Base-by-base conservation (phyloP, 1,140 invertebrate species). In the Drosophila kohkoa region DNA sequence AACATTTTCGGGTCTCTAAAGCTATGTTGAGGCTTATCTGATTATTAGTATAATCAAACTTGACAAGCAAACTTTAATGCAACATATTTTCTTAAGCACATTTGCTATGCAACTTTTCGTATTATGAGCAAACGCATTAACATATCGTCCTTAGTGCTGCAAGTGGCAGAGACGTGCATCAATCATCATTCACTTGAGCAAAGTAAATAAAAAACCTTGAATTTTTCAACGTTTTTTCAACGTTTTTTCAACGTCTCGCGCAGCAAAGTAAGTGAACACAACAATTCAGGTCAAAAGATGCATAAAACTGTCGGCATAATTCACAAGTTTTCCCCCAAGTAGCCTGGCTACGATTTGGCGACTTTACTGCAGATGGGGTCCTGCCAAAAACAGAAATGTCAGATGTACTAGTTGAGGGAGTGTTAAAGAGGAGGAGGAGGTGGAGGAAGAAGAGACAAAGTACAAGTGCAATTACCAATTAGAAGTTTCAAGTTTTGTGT, bases 391-490 rank as follows among this genome's bases (percentile, higher is more conserved):
- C 4, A 41, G 35, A 11, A 16, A 20, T 54, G 13, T 15, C 20
- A 25, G 20, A 3, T 25, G 0, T 25, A 25, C 20, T 35, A 5
- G 28, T 11, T 3, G 4, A 11, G 38, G 15, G 30, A 55, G 28
- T 15, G 11, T 4, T 25, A 20, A n/a, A 2, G 15, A 5, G 48
- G 38, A 28, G 35, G 1, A 10, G 30, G 1, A 25, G 32, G 16
- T 43, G 43, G 45, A 8, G 55, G 5, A 30, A 8, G 0, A 25
- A 25, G 30, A 25, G 55, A 35, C 52, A 72, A 41, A 70, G 65
- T 77, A 64, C 59, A 77, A 70, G 75, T 74, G 77, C 74, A 85
- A 83, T 83, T 83, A 83, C 74, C 82, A 85, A 86, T 86, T 85
- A 85, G 60, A 85, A 86, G 74, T 86, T 85, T 60, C 49, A 43